Percentiles rank a stretch among this genome's conserved stretches.
phyloP scores from a whole-genome alignment of 2,797 vertebrate genomes.

The Heterohyrax brucei region DNA sequence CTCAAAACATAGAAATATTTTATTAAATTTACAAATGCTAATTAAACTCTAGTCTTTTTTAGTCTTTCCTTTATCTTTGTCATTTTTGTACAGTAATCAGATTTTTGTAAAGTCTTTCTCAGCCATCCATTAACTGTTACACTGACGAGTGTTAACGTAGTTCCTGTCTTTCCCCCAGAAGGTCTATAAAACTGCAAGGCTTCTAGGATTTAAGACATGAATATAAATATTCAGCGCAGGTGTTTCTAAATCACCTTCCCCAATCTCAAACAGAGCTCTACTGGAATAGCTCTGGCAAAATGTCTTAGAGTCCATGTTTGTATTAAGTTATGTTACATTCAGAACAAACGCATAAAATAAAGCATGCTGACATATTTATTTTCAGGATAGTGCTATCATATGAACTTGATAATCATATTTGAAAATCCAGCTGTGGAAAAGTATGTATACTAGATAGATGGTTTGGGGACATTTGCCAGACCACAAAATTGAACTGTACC shows the following conservation, averaged over 20 bases:
- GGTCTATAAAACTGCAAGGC: constrained; percentile 89
- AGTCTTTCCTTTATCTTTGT: background rate
- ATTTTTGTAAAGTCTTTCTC: constrained; percentile 86
- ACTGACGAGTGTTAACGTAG: constrained; percentile 91
- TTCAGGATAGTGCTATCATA: constrained; percentile 86
- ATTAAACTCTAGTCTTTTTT: constrained; percentile 80
- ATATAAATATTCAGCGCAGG: constrained; percentile 92
- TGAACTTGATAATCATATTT: constrained; percentile 89
- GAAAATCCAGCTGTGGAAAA: constrained; percentile 90
- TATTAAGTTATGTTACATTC: constrained; percentile 83
- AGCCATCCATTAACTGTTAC: constrained; percentile 89
- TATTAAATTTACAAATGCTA: constrained; percentile 69
- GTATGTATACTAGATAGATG: constrained; percentile 88
- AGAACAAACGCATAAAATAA: constrained; percentile 88
- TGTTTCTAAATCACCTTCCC: constrained; percentile 90
- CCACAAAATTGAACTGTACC: constrained; percentile 77
- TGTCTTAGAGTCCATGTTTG: constrained; percentile 85
- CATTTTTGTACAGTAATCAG: constrained; percentile 85
- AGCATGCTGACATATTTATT: constrained; percentile 89
- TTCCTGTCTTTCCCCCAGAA: constrained; percentile 91
- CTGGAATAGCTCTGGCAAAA: constrained; percentile 86
- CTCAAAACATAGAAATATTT: background rate
- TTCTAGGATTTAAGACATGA: constrained; percentile 89
- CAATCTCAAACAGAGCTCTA: constrained; percentile 87
- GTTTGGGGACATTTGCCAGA: constrained; percentile 84